Percentiles rank a stretch among this genome's conserved stretches.
Conservation (phyloP, 2,113 vertebrate genomes). For the Heloderma charlesbogerti region DNA sequence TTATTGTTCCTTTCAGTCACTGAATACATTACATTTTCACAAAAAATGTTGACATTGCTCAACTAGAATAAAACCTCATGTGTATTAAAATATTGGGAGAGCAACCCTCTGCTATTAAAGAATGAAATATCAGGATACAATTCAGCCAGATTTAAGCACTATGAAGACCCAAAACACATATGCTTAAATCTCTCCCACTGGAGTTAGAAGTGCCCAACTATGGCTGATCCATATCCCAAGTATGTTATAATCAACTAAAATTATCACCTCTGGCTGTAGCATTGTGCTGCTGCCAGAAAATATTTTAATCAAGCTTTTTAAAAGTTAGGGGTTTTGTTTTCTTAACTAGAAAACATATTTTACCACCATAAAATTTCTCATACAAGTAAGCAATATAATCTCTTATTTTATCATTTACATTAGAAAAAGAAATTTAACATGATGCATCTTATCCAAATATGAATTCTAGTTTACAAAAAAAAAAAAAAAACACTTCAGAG, state of each 20-base stretch:
- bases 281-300: slow-evolving; percentile 47
- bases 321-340: slow-evolving; percentile 38
- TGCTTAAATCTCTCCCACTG: not conserved
- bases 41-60: not conserved
- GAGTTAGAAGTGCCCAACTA: not conserved
- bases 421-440: slow-evolving; percentile 57
- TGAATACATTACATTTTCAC: slow-evolving; percentile 4
- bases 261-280: slow-evolving; percentile 28
- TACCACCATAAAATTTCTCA: slow-evolving; percentile 20
- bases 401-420: slow-evolving; percentile 43
- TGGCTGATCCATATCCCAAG: not conserved
- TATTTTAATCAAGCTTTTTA: slow-evolving; percentile 38
- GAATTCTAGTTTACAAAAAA: slow-evolving; percentile 52
- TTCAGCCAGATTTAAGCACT: not conserved
- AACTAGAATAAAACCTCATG: slow-evolving; percentile 1
- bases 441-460: slow-evolving; percentile 52
- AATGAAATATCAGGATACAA: not conserved
- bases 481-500: slow-evolving; percentile 32
- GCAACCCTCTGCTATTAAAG: not conserved
- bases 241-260: not conserved
- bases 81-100: not conserved
- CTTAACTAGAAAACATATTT: slow-evolving; percentile 65
- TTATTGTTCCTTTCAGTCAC: not conserved
- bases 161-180: not conserved
- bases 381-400: slow-evolving; percentile 67